These are phyloP conservation scores for Rhea pennata DNA, from an alignment of 2,113 vertebrate species.

Conservation along the genomic window DNA sequence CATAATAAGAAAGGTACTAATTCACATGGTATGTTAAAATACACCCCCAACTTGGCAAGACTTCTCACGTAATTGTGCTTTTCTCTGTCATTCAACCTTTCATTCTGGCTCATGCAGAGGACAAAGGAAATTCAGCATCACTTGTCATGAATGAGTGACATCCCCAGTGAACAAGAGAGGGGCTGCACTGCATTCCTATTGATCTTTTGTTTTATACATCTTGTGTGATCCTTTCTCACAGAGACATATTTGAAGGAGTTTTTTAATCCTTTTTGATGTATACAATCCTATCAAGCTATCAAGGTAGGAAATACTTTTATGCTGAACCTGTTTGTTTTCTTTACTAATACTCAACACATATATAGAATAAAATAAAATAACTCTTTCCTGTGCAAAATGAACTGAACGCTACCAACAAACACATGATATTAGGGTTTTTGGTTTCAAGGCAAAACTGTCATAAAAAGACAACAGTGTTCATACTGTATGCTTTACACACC, in stretches of 20 bases:
- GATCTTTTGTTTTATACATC: background rate
- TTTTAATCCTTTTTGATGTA: conserved; percentile 31
- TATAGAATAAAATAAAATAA: background rate
- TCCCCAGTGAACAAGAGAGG: background rate
- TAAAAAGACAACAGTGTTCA: background rate
- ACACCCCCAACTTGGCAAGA: background rate
- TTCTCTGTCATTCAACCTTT: background rate
- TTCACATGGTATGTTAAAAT: background rate
- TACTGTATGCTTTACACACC: background rate
- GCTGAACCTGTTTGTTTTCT: conserved; percentile 17
- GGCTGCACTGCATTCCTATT: background rate
- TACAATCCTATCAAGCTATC: background rate
- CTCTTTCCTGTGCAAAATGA: background rate
- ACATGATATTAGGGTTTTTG: background rate
- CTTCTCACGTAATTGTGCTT: background rate
- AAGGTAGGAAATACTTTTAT: conserved; percentile 23
- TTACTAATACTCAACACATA: background rate
- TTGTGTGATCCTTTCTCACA: background rate
- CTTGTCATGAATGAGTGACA: background rate
- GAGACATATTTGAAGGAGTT: conserved; percentile 24
- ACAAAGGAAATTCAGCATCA: background rate
- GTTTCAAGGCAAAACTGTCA: background rate
- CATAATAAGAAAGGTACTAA: background rate
- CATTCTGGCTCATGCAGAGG: background rate
- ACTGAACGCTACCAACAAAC: background rate